Evolutionary conservation across 2,797 vertebrate species (phyloP).

Genomic region (Mionectes olivaceus): DNA sequence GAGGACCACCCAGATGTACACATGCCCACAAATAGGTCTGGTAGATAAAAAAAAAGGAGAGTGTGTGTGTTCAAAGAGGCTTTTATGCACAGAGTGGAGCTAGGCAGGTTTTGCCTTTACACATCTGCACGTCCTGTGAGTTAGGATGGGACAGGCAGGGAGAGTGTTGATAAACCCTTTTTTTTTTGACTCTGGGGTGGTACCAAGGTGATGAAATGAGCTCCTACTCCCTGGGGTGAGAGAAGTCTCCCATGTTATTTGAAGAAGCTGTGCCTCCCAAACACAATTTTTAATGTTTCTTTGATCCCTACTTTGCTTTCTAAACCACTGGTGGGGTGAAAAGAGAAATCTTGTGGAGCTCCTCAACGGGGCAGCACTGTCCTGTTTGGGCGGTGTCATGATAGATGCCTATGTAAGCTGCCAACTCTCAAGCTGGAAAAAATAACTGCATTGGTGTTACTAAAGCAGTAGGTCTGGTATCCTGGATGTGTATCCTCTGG

Average conservation of each 20-base stretch:
- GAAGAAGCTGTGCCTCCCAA: neutral
- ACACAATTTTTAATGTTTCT: neutral
- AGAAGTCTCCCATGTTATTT: neutral
- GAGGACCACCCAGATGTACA: neutral
- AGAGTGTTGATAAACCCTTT: neutral
- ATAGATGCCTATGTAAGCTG: neutral
- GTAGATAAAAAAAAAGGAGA: neutral
- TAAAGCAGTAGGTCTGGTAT: neutral
- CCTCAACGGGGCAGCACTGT: neutral
- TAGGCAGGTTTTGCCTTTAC: neutral
- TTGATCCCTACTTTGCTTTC: neutral
- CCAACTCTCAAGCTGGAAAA: neutral
- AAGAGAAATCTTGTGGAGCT: neutral
- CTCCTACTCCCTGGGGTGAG: neutral
- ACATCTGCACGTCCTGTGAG: neutral
- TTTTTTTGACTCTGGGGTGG: neutral
- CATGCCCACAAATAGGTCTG: neutral
- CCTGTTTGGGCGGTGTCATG: neutral
- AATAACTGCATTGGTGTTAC: neutral
- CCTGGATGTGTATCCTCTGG: neutral
- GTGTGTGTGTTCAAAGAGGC: neutral
- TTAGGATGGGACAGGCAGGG: accelerated
- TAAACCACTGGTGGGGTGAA: neutral
- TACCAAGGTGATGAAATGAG: neutral
- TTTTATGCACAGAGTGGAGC: neutral